Base-by-base conservation (phyloP, 2,113 vertebrate species). In the Ophiodon elongatus region DNA sequence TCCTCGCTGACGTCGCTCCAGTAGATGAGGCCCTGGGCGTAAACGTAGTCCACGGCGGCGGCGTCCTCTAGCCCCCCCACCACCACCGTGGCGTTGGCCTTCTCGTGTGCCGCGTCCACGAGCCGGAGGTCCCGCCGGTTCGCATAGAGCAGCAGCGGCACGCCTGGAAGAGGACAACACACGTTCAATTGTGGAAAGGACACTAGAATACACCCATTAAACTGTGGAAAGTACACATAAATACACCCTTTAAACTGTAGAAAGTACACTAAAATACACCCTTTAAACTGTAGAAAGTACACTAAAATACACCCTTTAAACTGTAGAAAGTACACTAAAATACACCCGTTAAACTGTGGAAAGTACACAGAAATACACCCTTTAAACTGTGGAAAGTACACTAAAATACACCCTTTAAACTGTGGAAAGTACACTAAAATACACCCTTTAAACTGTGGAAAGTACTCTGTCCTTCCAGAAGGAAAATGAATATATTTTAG, bases 1-100 rank as follows among this genome's bases (percentile, higher is more conserved):
- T 99, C 98, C 92, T 99, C 98, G 25, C 98, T 99, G 83, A 99
- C 98, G 6, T 99, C 98, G 67, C 98, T 99, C 98, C 98, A 99
- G 92, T 98, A 99, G 79, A 99, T 96, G 86, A 98, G 93, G 6
- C 97, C 96, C 79, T 91, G 95, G 3, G 94, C 80, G 89, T 96
- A 99, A 4, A 98, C 94, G 2, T 97, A 99, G 95, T 99, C 98
- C 96, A 99, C 97, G 0, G 98, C 98, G 0, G 98, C 98, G 0
- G 98, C 98, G 0, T 99, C 98, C 94, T 99, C 98, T 86, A 99
- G 90, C 64, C 97, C 98, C 2, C 96, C 96, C 83, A 99, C 97
- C 70, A 99, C 95, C 81, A 99, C 95, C 0, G 97, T 97, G 88
- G 97, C 97, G 0, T 99, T 99, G 88, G 96, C 96, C 88, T 93